These are phyloP conservation scores for Onychorhynchus coronatus DNA, from an alignment of 2,113 vertebrate genomes.

Conservation along the genomic window DNA sequence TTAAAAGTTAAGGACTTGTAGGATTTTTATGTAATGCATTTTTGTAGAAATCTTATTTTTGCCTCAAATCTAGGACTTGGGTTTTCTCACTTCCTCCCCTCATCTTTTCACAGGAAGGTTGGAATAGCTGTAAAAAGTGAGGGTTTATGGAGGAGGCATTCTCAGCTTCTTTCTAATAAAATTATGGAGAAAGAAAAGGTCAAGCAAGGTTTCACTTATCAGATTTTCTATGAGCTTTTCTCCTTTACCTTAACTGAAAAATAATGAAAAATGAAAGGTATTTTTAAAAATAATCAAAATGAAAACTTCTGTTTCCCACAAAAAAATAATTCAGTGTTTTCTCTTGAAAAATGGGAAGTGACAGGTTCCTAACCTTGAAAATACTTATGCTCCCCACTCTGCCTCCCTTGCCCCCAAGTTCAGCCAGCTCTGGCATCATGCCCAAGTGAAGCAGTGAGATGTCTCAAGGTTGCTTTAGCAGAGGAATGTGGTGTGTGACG, in stretches of 20 bases:
- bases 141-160: background rate
- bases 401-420: background rate
- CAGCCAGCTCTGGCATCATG: background rate
- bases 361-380: background rate
- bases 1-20: background rate
- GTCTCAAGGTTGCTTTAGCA: background rate
- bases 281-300: background rate
- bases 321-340: background rate
- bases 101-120: background rate
- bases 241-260: background rate
- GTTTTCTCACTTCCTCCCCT: slow-evolving; percentile 43
- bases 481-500: rapidly evolving
- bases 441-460: background rate
- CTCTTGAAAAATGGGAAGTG: background rate
- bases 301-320: background rate
- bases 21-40: slow-evolving; percentile 19
- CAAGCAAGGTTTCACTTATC: background rate
- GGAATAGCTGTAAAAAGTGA: background rate
- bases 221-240: background rate
- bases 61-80: slow-evolving; percentile 17
- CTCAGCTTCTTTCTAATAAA: slow-evolving; percentile 21
- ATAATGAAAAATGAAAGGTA: background rate
- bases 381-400: background rate
- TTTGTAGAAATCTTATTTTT: slow-evolving; percentile 22
- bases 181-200: slow-evolving; percentile 18